A percentile compares a stretch with the other conserved stretches of the same genome.
These are phyloP conservation scores for Iguana delicatissima DNA, from an alignment of 2,797 vertebrate species.

Conservation along the genomic window DNA sequence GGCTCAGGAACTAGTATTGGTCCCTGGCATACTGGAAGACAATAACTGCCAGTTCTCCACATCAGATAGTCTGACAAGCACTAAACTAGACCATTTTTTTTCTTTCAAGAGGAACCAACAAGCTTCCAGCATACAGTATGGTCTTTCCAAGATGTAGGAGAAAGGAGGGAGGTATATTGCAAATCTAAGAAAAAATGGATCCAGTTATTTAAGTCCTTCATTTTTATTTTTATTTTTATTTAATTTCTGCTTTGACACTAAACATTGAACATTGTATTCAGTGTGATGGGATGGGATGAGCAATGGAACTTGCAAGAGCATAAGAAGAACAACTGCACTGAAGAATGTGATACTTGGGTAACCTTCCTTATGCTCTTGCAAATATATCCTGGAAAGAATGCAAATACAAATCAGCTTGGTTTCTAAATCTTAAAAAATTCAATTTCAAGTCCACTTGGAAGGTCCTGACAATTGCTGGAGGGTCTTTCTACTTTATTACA, in stretches of 20 bases:
- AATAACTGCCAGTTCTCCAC: not conserved
- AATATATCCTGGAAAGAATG: not conserved
- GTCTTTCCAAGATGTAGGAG: not conserved
- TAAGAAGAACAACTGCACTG: not conserved
- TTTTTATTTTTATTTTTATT: not conserved
- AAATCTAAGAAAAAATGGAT: not conserved
- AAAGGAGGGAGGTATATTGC: not conserved
- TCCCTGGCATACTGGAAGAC: no score
- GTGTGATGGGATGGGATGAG: not conserved
- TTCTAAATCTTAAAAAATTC: constrained; percentile 65
- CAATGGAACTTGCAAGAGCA: not conserved
- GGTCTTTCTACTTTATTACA: constrained; percentile 52
- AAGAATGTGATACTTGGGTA: not conserved
- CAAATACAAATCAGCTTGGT: constrained; percentile 56
- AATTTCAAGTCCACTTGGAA: constrained; percentile 63
- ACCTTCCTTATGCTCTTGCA: not conserved
- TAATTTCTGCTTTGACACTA: not conserved
- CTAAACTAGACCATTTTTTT: not conserved
- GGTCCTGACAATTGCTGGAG: constrained; percentile 64
- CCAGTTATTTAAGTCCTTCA: not conserved
- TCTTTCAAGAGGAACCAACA: not conserved
- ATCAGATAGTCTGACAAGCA: not conserved
- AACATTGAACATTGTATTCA: not conserved
- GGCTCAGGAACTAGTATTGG: no score
- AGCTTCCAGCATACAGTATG: not conserved